These are phyloP conservation scores for Monoplex corrugatus DNA, from an alignment of 2,888 invertebrate genomes.

Conservation along the genomic window DNA sequence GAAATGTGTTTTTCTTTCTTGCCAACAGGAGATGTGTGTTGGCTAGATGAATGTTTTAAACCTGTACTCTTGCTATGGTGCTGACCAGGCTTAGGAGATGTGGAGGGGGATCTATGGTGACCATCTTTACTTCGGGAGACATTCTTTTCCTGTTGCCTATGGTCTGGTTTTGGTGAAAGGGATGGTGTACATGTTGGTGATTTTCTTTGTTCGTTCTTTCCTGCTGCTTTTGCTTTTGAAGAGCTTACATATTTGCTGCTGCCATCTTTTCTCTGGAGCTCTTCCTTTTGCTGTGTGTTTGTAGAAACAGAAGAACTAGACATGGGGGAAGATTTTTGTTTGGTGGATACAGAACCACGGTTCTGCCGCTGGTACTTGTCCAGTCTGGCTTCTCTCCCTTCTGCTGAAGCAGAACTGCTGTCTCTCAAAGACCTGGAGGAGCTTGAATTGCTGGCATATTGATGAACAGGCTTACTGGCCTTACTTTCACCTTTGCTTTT, in stretches of 20 bases:
- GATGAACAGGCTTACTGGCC: not conserved
- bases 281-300: not conserved
- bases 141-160: not conserved
- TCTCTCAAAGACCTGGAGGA: not conserved
- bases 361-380: conserved; percentile 16
- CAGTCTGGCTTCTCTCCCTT: not conserved
- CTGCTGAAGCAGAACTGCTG: not conserved
- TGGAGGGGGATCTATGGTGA: not conserved
- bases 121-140: not conserved
- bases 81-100: conserved; percentile 38
- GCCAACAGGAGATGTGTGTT: not conserved
- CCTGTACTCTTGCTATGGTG: conserved; percentile 54
- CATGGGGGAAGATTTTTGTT: not conserved
- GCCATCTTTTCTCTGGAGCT: not conserved
- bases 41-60: conserved; percentile 35
- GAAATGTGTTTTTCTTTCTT: not conserved
- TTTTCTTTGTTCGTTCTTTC: not conserved
- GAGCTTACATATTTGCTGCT: not conserved
- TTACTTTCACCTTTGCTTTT: not conserved
- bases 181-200: not conserved
- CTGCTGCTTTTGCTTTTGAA: not conserved
- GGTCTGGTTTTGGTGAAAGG: not conserved
- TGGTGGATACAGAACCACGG: not conserved
- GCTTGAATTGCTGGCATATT: not conserved
- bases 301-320: not conserved